phyloP scores from a whole-genome alignment of 2,888 invertebrate species.

The Clanis bilineata region DNA sequence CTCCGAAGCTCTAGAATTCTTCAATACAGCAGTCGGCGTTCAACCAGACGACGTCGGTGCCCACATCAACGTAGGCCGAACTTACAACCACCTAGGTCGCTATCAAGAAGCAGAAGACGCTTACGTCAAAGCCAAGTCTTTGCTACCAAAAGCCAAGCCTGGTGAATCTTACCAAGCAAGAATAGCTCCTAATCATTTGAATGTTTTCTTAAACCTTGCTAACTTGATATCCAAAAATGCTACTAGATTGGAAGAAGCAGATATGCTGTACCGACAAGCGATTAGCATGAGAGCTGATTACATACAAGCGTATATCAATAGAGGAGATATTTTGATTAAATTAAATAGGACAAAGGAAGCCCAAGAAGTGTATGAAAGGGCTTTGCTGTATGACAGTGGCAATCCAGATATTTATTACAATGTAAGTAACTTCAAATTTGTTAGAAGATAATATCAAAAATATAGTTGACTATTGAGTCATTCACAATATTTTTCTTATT shows the following conservation, averaged over 20 bases:
- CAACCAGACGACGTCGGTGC: constrained; percentile 98
- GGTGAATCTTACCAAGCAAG: constrained; percentile 97
- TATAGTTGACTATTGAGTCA: no score
- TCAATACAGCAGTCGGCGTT: constrained; percentile 95
- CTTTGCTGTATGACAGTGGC: constrained; percentile 94
- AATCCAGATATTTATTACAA: constrained; percentile 98
- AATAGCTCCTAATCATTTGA: constrained; percentile 97
- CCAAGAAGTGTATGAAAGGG: constrained; percentile 96
- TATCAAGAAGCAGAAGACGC: constrained; percentile 93
- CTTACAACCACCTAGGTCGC: constrained; percentile 93
- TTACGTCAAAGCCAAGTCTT: constrained; percentile 93
- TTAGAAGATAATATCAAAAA: no score
- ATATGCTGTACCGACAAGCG: constrained; percentile 95
- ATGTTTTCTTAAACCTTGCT: constrained; percentile 97
- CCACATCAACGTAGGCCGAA: constrained; percentile 97
- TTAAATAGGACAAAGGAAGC: constrained; percentile 96
- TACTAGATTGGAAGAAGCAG: constrained; percentile 95
- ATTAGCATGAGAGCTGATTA: constrained; percentile 99
- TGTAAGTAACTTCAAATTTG: constrained; percentile 80
- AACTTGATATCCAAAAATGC: constrained; percentile 96
- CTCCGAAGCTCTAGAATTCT: constrained; percentile 92
- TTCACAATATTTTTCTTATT: no score
- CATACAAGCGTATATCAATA: constrained; percentile 97
- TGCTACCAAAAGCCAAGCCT: constrained; percentile 94
- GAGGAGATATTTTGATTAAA: constrained; percentile 97